These are phyloP conservation scores for Lophius piscatorius DNA, from an alignment of 2,113 vertebrate genomes.

Conservation along the genomic window DNA sequence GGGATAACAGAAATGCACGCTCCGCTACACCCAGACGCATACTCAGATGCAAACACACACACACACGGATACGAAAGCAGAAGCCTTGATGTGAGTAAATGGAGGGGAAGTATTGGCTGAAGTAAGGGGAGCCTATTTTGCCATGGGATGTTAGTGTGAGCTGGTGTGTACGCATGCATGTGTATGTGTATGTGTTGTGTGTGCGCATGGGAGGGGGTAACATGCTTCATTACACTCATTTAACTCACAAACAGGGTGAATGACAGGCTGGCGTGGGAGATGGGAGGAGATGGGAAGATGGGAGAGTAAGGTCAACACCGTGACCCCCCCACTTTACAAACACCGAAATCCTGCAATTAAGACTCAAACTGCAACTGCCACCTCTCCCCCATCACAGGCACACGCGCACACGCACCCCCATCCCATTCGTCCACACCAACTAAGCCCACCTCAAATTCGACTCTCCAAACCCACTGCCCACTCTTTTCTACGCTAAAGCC, in stretches of 20 bases:
- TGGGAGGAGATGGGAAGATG: slow-evolving; percentile 41
- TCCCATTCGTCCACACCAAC: slow-evolving; percentile 57
- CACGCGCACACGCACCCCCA: slow-evolving; percentile 29
- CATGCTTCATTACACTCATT: slow-evolving; percentile 80
- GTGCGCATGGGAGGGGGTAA: slow-evolving; percentile 45
- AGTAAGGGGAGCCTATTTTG: slow-evolving; percentile 63
- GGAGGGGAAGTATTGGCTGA: slow-evolving; percentile 73
- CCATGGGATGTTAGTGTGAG: slow-evolving; percentile 72
- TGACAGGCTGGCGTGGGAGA: slow-evolving; percentile 76
- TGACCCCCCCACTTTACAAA: slow-evolving; percentile 62
- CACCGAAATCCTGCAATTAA: slow-evolving; percentile 78
- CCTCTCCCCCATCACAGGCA: slow-evolving; percentile 50
- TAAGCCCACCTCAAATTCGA: slow-evolving; percentile 56
- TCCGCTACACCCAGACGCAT: slow-evolving; percentile 55
- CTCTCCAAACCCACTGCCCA: slow-evolving; percentile 13
- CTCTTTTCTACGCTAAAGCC: slow-evolving; percentile 29
- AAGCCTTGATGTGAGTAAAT: slow-evolving; percentile 72
- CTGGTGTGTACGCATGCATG: slow-evolving; percentile 44
- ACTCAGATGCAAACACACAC: slow-evolving; percentile 47
- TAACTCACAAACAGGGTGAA: slow-evolving; percentile 79
- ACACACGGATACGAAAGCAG: slow-evolving; percentile 53
- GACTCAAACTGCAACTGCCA: slow-evolving; percentile 85
- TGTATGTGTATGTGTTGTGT: slow-evolving; percentile 17
- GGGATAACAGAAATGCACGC: slow-evolving; percentile 58
- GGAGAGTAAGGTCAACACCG: slow-evolving; percentile 47